Base-by-base conservation (phyloP, 2,888 invertebrate species). In the Pammene fasciana region DNA sequence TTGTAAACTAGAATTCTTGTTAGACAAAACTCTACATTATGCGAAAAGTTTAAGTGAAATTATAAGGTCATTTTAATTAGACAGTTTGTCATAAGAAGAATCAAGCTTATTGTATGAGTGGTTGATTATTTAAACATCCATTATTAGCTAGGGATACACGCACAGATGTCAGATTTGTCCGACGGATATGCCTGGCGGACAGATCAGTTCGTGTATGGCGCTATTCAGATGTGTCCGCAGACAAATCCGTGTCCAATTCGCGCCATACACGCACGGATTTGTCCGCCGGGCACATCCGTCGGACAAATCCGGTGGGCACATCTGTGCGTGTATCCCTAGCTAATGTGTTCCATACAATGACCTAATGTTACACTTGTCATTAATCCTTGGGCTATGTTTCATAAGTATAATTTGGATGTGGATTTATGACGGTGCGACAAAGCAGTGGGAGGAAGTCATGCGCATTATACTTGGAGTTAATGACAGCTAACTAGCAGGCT, bases 371-470 rank as follows among this genome's bases (percentile, higher is more conserved):
- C 26, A 45, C 57, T 64, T 68, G 52, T 59, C 50, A 68, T 65
- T 68, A 68, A 68, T 65, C 38, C 14, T 36, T 50, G 43, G 34
- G 34, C 36, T 48, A 50, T 45, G 68, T 68, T 65, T 65, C 70
- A 60, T 65, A 70, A 70, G 65, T 68, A 70, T 55, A 70, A 65
- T 65, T 55, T 55, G 65, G 65, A 18, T 48, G 38, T 59, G 36
- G 54, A 54, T 68, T 67, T 64, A 70, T 70, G 59, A 41, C 46
- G 45, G 54, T 48, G 65, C 60, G 70, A 70, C 70, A 70, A 70
- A 70, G 70, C 70, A 9, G 70, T 55, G 65, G 65, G 70, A 70
- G 70, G 70, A 70, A 68, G 65, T 57, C 14, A 65, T 70, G 54
- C 54, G 54, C 70, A 70, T 70, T 70, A 70, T 34, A 65, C 59